phyloP scores from a whole-genome alignment of 2,888 invertebrate genomes.

The Meandrusa payeni region DNA sequence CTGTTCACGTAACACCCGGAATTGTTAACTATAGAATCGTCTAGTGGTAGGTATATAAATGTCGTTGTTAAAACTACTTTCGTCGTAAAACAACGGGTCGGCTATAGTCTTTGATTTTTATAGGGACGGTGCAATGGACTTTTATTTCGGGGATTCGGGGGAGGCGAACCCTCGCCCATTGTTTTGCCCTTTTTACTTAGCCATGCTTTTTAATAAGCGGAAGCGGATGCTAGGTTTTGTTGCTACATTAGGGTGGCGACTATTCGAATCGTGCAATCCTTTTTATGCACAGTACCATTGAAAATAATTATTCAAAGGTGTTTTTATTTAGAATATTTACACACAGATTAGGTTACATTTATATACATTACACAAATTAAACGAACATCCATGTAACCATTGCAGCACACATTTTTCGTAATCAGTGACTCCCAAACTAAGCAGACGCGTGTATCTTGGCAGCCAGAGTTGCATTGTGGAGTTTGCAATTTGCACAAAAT shows the following conservation, averaged over 20 bases:
- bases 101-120: constrained; percentile 14
- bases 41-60: constrained; percentile 11
- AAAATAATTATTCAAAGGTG: too few species aligned
- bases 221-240: constrained; percentile 20
- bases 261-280: neutral
- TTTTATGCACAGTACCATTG: neutral
- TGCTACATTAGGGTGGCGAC: constrained; percentile 3
- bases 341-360: too few species aligned
- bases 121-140: constrained; percentile 15
- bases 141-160: constrained; percentile 22
- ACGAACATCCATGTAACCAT: too few species aligned
- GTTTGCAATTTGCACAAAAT: too few species aligned
- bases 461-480: too few species aligned
- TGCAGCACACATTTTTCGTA: too few species aligned
- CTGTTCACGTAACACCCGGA: too few species aligned
- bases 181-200: constrained; percentile 22
- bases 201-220: constrained; percentile 21
- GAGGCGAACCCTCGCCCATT: constrained; percentile 5
- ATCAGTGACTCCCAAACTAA: too few species aligned
- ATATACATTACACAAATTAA: too few species aligned
- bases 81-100: constrained; percentile 11
- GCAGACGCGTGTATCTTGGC: too few species aligned
- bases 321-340: too few species aligned
- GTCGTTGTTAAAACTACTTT: constrained; percentile 9
- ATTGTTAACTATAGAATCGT: too few species aligned